Evolutionary conservation across 1,140 invertebrate species (phyloP).

Genomic region (Phymorhynchus buccinoides): DNA sequence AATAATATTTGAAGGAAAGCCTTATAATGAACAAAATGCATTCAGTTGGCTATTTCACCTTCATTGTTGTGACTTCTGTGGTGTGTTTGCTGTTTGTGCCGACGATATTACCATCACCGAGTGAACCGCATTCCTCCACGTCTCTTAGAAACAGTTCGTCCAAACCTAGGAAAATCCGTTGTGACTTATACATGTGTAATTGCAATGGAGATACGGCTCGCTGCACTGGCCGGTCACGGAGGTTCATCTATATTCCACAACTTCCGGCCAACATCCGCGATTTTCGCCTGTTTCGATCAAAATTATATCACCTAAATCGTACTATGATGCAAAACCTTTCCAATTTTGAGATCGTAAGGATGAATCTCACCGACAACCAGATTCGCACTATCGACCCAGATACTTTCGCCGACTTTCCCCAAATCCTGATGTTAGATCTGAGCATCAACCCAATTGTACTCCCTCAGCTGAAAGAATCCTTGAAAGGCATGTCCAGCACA

Average conservation of each 20-base stretch:
- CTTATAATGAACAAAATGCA: no score
- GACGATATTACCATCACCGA: background rate
- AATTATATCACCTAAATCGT: background rate
- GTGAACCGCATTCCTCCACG: background rate
- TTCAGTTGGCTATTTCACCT: no score
- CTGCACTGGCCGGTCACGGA: constrained; percentile 3
- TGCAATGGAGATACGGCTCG: background rate
- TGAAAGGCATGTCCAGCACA: background rate
- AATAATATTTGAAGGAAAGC: no score
- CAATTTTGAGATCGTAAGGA: background rate
- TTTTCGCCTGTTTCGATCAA: constrained; percentile 4
- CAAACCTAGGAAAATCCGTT: background rate
- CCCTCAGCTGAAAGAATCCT: background rate
- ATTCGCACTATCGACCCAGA: background rate
- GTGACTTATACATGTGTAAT: constrained; percentile 20
- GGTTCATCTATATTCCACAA: background rate
- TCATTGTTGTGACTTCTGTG: background rate
- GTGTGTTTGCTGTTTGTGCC: background rate
- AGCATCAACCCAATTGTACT: constrained; percentile 12
- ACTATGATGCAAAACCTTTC: constrained; percentile 25
- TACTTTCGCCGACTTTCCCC: constrained; percentile 17
- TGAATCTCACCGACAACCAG: constrained; percentile 23
- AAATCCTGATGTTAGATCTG: background rate
- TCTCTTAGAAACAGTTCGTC: background rate
- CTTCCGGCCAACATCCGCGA: constrained; percentile 25